Conservation (phyloP, 1,140 invertebrate genomes). For the Ctenoplectra terminalis region DNA sequence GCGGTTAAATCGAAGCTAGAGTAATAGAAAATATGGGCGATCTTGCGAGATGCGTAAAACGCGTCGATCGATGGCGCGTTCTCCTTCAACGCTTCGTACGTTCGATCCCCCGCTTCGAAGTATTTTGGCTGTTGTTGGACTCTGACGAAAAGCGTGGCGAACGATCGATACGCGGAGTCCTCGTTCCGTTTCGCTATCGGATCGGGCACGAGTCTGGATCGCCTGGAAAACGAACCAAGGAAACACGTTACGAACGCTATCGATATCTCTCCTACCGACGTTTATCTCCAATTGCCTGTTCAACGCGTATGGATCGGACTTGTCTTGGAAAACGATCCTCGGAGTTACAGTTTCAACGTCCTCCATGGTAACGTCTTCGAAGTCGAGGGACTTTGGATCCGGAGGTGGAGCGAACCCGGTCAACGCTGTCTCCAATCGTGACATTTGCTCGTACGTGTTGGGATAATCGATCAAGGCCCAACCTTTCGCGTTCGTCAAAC, state of each 20-base stretch:
- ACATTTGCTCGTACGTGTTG: slow-evolving; percentile 83
- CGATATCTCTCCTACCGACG: neutral
- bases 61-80: slow-evolving; percentile 83
- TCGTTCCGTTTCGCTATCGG: slow-evolving; percentile 72
- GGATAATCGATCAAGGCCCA: slow-evolving; percentile 87
- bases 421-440: slow-evolving; percentile 83
- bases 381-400: slow-evolving; percentile 67
- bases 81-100: slow-evolving; percentile 79
- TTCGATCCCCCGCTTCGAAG: slow-evolving; percentile 76
- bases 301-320: slow-evolving; percentile 61
- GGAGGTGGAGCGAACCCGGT: slow-evolving; percentile 74
- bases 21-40: slow-evolving; percentile 84
- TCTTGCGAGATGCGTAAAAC: slow-evolving; percentile 84
- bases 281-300: slow-evolving; percentile 14
- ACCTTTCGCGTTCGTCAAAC: slow-evolving; percentile 81
- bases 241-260: neutral
- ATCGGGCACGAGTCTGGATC: slow-evolving; percentile 81
- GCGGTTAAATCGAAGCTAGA: slow-evolving; percentile 82
- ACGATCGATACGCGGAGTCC: slow-evolving; percentile 78
- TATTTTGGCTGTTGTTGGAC: slow-evolving; percentile 78
- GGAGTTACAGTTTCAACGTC: slow-evolving; percentile 79
- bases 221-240: slow-evolving; percentile 53
- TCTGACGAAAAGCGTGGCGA: slow-evolving; percentile 84
- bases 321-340: slow-evolving; percentile 77
- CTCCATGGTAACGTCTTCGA: slow-evolving; percentile 79